These are phyloP conservation scores for Stictocephala bisonia DNA, from an alignment of 2,888 invertebrate species.

Conservation along the genomic window DNA sequence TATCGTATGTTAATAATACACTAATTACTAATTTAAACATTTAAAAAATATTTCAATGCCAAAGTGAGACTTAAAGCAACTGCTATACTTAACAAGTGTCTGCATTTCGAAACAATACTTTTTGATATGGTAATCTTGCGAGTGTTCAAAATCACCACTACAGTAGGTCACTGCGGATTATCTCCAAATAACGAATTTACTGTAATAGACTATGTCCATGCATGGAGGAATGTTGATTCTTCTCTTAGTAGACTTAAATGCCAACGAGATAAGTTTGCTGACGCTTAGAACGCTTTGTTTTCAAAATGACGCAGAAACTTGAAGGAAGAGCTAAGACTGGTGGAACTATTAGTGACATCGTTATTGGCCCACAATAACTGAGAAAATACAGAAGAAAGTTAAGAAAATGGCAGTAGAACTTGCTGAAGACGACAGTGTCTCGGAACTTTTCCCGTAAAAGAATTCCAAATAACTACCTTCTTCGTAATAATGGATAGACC, in stretches of 20 bases:
- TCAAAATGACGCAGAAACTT: too few relatives aligned
- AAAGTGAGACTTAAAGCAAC: not conserved
- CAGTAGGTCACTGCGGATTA: too few relatives aligned
- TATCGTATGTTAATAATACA: too few relatives aligned
- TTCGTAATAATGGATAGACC: too few relatives aligned
- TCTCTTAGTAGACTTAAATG: not conserved
- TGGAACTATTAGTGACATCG: too few relatives aligned
- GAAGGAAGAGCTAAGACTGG: too few relatives aligned
- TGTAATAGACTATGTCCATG: slow-evolving; percentile 13
- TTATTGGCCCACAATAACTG: too few relatives aligned
- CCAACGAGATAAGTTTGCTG: not conserved
- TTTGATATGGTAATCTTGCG: not conserved
- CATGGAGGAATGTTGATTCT: not conserved
- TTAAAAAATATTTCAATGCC: too few relatives aligned
- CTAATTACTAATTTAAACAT: too few relatives aligned
- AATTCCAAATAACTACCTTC: not conserved
- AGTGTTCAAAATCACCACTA: not conserved
- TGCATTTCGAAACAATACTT: not conserved
- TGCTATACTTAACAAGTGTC: not conserved
- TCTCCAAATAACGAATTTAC: too few relatives aligned
- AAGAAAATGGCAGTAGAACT: not conserved
- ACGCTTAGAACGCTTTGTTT: not conserved
- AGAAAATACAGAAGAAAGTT: too few relatives aligned
- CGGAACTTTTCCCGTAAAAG: not conserved
- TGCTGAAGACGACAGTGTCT: not conserved